Percentiles rank a stretch among this genome's conserved stretches.
These are phyloP conservation scores for Augiades crinisus DNA, from an alignment of 2,888 invertebrate species.

Conservation along the genomic window DNA sequence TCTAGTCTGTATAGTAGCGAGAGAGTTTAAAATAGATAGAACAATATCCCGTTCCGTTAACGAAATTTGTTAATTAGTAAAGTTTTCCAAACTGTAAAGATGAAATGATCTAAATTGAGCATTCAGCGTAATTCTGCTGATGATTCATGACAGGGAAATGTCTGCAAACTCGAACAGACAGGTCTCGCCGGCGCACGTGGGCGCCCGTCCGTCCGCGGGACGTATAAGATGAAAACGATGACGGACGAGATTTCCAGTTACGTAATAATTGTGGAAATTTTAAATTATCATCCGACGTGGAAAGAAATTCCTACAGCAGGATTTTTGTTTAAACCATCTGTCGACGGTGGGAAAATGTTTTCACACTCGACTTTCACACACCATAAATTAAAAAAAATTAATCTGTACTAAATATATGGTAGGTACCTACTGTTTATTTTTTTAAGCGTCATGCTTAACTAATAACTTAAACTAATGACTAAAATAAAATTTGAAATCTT, in stretches of 20 bases:
- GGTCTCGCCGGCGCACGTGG: constrained; percentile 2
- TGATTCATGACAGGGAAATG: constrained; percentile 17
- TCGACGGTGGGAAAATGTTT: constrained; percentile 2
- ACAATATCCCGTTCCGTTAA: no score
- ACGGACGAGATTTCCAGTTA: neutral
- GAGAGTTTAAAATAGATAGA: no score
- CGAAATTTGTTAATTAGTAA: neutral
- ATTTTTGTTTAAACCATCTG: neutral
- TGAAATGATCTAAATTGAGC: constrained; percentile 9
- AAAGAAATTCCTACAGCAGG: neutral
- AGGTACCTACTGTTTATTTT: no score
- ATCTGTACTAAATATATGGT: no score
- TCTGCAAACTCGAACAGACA: constrained; percentile 10
- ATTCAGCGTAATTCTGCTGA: neutral
- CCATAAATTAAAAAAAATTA: no score
- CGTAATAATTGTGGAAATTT: constrained; percentile 6
- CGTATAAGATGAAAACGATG: neutral
- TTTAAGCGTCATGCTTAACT: no score
- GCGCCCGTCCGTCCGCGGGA: constrained; percentile 8
- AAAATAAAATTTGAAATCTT: no score
- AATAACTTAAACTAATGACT: no score
- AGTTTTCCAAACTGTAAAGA: neutral
- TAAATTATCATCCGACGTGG: neutral
- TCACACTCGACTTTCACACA: no score
- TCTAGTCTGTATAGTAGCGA: no score